Evolutionary conservation across 2,888 invertebrate species (phyloP).

Genomic region (Lasioglossum zephyrum): DNA sequence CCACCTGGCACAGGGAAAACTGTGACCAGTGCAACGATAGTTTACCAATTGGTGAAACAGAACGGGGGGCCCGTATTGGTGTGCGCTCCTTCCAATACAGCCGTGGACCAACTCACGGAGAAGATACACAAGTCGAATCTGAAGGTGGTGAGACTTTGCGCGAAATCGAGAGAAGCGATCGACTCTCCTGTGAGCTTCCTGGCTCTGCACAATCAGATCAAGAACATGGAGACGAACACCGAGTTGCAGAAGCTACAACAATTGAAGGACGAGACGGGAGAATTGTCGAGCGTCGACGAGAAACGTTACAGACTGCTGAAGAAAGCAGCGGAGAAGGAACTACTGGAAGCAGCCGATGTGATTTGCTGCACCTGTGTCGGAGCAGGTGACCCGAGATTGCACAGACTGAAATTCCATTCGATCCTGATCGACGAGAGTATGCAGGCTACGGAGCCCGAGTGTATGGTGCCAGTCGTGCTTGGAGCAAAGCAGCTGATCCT

Average conservation of each 20-base stretch:
- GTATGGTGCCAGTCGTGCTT: slow-evolving; percentile 99
- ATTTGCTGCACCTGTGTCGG: slow-evolving; percentile 99
- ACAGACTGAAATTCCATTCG: slow-evolving; percentile 96
- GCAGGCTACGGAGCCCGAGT: slow-evolving; percentile 99
- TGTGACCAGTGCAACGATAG: slow-evolving; percentile 99
- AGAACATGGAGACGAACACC: slow-evolving; percentile 96
- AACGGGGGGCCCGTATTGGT: slow-evolving; percentile 97
- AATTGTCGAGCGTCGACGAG: slow-evolving; percentile 97
- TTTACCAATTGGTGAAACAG: slow-evolving; percentile 98
- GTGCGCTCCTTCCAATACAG: slow-evolving; percentile 99
- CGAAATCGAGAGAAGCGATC: slow-evolving; percentile 98
- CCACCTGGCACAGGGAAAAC: slow-evolving; percentile 99
- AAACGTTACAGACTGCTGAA: slow-evolving; percentile 96
- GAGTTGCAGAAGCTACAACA: slow-evolving; percentile 98
- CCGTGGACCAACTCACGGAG: slow-evolving; percentile 99
- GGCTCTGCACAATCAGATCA: slow-evolving; percentile 98
- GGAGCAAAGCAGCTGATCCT: slow-evolving; percentile 98
- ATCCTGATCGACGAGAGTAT: slow-evolving; percentile 98
- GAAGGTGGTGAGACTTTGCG: slow-evolving; percentile 96
- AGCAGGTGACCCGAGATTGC: slow-evolving; percentile 97
- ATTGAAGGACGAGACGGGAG: slow-evolving; percentile 99
- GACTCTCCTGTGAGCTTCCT: slow-evolving; percentile 98
- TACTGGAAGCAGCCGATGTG: slow-evolving; percentile 98
- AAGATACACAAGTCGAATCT: slow-evolving; percentile 99
- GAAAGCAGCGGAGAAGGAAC: slow-evolving; percentile 94